A percentile compares a stretch with the other conserved stretches of the same genome.
These are phyloP conservation scores for Zaprionus gabonicus DNA, from an alignment of 1,140 invertebrate species.

Conservation along the genomic window DNA sequence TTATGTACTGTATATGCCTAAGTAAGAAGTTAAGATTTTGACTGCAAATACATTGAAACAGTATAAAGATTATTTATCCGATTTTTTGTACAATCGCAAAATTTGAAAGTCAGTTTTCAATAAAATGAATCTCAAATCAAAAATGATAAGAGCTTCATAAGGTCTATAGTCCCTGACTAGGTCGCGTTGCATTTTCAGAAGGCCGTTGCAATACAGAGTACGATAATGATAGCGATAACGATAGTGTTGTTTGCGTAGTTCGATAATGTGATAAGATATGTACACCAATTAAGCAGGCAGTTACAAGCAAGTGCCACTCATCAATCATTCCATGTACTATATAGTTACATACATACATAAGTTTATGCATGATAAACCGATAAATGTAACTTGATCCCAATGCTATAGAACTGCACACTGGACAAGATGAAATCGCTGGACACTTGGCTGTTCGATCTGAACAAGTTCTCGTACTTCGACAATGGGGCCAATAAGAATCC, in stretches of 20 bases:
- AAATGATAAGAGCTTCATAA: not conserved
- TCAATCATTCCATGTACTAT: constrained; percentile 48
- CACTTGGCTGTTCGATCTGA: constrained; percentile 79
- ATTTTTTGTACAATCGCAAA: too few species aligned
- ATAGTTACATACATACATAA: not conserved
- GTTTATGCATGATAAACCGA: not conserved
- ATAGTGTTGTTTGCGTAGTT: constrained; percentile 4
- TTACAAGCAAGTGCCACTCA: constrained; percentile 33
- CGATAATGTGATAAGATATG: constrained; percentile 56
- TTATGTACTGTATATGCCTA: too few species aligned
- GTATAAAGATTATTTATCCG: not conserved
- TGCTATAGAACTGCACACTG: constrained; percentile 67
- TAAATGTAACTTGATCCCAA: not conserved
- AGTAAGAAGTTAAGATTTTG: not conserved
- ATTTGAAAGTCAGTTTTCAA: too few species aligned
- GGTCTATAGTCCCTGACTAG: not conserved
- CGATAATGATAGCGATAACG: constrained; percentile 9
- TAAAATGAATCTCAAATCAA: not conserved
- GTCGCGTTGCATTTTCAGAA: constrained; percentile 8
- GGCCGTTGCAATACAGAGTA: constrained; percentile 20
- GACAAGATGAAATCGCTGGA: constrained; percentile 78
- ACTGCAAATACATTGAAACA: not conserved
- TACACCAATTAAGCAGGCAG: constrained; percentile 41
- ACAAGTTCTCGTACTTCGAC: constrained; percentile 78
- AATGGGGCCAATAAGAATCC: constrained; percentile 72